Evolutionary conservation across 2,888 invertebrate species (phyloP).

Genomic region (Onthophagus sagittarius): DNA sequence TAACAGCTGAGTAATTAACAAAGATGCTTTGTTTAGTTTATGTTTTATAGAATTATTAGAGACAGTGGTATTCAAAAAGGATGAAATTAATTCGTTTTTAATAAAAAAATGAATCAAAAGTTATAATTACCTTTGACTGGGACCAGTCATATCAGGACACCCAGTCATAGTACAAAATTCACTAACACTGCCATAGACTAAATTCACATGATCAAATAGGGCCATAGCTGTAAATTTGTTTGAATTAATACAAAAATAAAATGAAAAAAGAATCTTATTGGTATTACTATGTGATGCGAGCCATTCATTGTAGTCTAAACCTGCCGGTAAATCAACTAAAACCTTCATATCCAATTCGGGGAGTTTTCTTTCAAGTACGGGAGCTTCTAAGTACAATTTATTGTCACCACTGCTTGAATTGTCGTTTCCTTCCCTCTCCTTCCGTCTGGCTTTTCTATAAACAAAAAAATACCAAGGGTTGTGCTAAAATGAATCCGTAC

Average conservation of each 20-base stretch:
- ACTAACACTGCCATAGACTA: constrained; percentile 96
- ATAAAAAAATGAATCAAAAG: background rate
- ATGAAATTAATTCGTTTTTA: no score
- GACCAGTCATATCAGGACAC: constrained; percentile 97
- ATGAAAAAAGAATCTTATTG: constrained; percentile 9
- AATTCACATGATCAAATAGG: constrained; percentile 98
- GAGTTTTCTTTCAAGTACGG: constrained; percentile 88
- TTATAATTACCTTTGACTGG: constrained; percentile 75
- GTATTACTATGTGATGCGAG: constrained; percentile 94
- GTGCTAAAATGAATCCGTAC: background rate
- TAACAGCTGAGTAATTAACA: no score
- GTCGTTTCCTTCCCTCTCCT: constrained; percentile 83
- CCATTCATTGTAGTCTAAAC: constrained; percentile 99
- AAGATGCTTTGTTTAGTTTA: no score
- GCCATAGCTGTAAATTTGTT: constrained; percentile 71
- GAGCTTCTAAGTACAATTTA: constrained; percentile 93
- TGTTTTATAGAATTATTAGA: no score
- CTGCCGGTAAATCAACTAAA: constrained; percentile 90
- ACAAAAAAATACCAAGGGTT: constrained; percentile 12
- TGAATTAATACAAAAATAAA: constrained; percentile 1
- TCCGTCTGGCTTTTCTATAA: constrained; percentile 91
- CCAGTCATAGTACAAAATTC: constrained; percentile 96
- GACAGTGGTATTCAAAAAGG: no score
- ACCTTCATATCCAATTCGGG: constrained; percentile 92
- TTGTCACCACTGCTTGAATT: constrained; percentile 70